Evolutionary conservation across 2,113 vertebrate genomes (phyloP).

Genomic region (Camarhynchus parvulus): DNA sequence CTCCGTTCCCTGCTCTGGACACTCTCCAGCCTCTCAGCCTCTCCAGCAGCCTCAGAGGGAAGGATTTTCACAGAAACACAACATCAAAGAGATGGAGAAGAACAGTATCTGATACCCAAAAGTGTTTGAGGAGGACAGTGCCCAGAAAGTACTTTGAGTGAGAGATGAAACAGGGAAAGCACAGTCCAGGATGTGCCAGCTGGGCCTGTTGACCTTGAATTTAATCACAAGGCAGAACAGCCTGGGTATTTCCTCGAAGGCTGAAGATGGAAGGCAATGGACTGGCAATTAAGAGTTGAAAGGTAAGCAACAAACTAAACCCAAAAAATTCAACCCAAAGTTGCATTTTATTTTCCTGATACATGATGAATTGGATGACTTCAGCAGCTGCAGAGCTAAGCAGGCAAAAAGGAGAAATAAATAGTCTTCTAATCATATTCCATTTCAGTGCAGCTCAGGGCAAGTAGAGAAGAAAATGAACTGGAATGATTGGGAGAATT

Average conservation of each 20-base stretch:
- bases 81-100: neutral
- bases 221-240: neutral
- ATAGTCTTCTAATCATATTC: neutral
- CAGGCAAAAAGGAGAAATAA: neutral
- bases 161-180: neutral
- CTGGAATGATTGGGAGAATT: neutral
- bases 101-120: neutral
- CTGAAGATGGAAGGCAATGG: neutral
- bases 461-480: neutral
- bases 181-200: neutral
- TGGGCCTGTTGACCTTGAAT: neutral
- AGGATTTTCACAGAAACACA: neutral
- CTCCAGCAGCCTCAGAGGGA: neutral
- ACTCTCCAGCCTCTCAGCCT: no score
- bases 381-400: neutral
- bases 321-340: neutral
- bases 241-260: neutral
- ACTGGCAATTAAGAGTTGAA: neutral
- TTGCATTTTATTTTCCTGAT: neutral
- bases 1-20: rapidly evolving
- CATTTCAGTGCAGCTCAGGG: neutral
- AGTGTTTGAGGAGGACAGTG: neutral
- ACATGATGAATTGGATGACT: neutral
- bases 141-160: neutral
- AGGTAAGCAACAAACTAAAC: neutral